Percentiles rank a stretch among this genome's conserved stretches.
These are phyloP conservation scores for Smithornis capensis DNA, from an alignment of 2,113 vertebrate species.

Conservation along the genomic window DNA sequence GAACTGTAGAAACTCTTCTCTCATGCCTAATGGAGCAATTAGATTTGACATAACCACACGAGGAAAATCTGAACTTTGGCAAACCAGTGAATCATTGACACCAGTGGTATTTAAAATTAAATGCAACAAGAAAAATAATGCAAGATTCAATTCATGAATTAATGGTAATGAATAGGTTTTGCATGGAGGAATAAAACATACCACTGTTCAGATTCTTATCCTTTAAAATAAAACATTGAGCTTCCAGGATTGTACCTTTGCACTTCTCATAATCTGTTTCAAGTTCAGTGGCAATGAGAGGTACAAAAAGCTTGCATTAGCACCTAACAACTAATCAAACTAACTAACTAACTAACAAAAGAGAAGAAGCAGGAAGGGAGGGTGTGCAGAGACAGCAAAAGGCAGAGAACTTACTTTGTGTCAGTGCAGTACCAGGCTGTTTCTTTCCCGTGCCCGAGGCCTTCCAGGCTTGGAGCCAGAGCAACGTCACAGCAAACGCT, in stretches of 20 bases:
- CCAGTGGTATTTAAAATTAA: neutral
- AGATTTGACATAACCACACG: neutral
- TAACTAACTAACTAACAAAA: neutral
- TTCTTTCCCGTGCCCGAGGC: neutral
- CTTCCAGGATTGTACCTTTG: neutral
- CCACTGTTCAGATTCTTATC: neutral
- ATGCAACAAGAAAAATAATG: neutral
- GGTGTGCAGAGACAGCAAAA: neutral
- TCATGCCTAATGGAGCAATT: neutral
- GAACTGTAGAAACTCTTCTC: neutral
- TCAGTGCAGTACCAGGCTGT: neutral
- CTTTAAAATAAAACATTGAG: neutral
- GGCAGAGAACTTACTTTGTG: slow-evolving; percentile 47
- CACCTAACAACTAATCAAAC: neutral
- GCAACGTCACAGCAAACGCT: neutral
- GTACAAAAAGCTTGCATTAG: neutral
- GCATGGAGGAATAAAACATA: neutral
- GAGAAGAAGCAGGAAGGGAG: neutral
- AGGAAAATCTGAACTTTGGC: neutral
- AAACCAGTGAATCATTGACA: neutral
- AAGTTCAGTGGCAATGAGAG: neutral
- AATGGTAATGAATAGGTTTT: neutral
- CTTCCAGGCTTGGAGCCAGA: slow-evolving; percentile 28
- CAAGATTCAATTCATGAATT: neutral
- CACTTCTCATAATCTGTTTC: neutral